These are phyloP conservation scores for Rhyzopertha dominica DNA, from an alignment of 1,140 invertebrate genomes.

Conservation along the genomic window DNA sequence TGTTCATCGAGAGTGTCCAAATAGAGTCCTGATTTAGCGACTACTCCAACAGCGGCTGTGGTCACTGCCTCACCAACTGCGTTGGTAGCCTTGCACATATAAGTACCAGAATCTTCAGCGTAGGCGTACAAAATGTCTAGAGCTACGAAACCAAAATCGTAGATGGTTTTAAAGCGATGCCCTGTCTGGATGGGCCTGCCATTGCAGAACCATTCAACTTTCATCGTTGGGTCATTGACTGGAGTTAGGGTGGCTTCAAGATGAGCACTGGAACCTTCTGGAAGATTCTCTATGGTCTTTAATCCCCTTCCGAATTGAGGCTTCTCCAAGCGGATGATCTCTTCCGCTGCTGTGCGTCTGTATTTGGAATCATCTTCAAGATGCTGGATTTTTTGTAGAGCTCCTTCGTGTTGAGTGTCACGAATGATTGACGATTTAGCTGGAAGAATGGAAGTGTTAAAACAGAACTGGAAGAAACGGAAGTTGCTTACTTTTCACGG, in stretches of 20 bases:
- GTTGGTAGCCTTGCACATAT: conserved; percentile 92
- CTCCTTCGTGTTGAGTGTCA: conserved; percentile 93
- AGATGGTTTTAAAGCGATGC: conserved; percentile 86
- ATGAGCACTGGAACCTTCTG: conserved; percentile 87
- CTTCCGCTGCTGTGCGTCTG: conserved; percentile 65
- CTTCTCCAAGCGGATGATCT: conserved; percentile 71
- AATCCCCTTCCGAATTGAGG: conserved; percentile 85
- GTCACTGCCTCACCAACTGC: conserved; percentile 87
- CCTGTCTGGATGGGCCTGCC: conserved; percentile 84
- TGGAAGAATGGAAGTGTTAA: conserved; percentile 45
- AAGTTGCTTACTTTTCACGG: conserved; percentile 70
- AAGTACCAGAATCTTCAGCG: conserved; percentile 90
- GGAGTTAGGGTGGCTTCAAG: conserved; percentile 93
- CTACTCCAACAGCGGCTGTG: conserved; percentile 77
- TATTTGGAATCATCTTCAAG: conserved; percentile 82
- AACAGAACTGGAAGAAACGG: conserved; percentile 1
- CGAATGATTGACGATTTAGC: conserved; percentile 82
- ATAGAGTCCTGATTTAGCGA: conserved; percentile 80
- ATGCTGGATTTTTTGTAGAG: conserved; percentile 85
- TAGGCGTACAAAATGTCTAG: conserved; percentile 95
- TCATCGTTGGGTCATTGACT: conserved; percentile 92
- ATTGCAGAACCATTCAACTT: conserved; percentile 93
- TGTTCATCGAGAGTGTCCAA: conserved; percentile 86
- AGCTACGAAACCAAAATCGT: conserved; percentile 94
- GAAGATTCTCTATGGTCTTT: conserved; percentile 74